Conservation (phyloP, 2,113 vertebrate species). For the Azemiops feae region DNA sequence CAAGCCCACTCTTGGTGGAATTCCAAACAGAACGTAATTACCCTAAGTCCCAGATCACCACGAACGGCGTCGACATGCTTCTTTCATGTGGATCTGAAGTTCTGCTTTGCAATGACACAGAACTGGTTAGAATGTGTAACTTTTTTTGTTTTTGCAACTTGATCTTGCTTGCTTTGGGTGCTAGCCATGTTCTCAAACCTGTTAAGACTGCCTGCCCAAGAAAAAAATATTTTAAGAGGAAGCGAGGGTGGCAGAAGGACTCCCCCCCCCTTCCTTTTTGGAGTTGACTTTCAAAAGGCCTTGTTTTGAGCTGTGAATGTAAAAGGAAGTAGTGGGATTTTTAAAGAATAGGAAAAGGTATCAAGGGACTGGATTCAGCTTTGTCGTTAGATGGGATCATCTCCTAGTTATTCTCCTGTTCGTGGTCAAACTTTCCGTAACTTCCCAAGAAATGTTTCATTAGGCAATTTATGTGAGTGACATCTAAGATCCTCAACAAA, state of each 20-base stretch:
- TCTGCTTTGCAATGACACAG: not conserved
- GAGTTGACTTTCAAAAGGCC: not conserved
- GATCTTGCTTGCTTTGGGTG: not conserved
- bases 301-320: not conserved
- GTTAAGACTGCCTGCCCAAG: not conserved
- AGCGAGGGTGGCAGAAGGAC: not conserved
- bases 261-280: not conserved
- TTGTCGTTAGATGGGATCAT: not conserved
- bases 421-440: not conserved
- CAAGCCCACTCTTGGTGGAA: slow-evolving; percentile 13
- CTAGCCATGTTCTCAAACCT: not conserved
- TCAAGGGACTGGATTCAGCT: not conserved
- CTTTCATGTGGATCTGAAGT: slow-evolving; percentile 2
- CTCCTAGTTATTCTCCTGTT: not conserved
- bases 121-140: not conserved
- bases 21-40: slow-evolving; percentile 32
- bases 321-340: not conserved
- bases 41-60: slow-evolving; percentile 11
- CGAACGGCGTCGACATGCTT: rapidly evolving
- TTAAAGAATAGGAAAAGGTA: not conserved
- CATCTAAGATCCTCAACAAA: not conserved
- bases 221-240: not conserved
- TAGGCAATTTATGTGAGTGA: not conserved
- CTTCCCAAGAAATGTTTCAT: not conserved
- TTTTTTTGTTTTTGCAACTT: not conserved